A percentile compares a stretch with the other conserved stretches of the same genome.
Conservation (phyloP, 1,140 invertebrate genomes). For the Sweltsa coloradensis region DNA sequence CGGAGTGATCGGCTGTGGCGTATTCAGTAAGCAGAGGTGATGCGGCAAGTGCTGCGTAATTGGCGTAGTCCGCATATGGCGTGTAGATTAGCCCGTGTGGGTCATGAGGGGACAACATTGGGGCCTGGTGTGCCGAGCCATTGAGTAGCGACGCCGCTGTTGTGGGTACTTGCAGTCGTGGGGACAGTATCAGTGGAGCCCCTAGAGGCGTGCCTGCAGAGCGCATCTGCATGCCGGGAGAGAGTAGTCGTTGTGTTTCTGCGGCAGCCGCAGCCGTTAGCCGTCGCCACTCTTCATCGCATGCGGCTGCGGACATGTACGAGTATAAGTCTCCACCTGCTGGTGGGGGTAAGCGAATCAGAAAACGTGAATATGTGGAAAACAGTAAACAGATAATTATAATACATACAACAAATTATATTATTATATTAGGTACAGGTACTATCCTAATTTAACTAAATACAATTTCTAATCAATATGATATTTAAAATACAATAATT, state of each 20-base stretch:
- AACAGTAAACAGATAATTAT: not conserved
- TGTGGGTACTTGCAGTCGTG: constrained; percentile 69
- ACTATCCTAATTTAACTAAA: too few species aligned
- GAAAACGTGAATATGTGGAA: not conserved
- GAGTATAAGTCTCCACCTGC: constrained; percentile 6
- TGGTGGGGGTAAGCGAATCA: too few species aligned
- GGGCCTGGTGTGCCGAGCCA: constrained; percentile 51
- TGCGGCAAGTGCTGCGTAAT: constrained; percentile 71
- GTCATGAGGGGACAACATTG: constrained; percentile 42
- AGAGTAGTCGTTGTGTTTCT: constrained; percentile 61
- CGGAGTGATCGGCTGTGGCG: constrained; percentile 75
- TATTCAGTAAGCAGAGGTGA: constrained; percentile 77
- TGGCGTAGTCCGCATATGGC: constrained; percentile 76
- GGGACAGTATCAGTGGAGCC: constrained; percentile 77
- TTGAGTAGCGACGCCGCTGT: constrained; percentile 58
- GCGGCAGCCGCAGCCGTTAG: constrained; percentile 54
- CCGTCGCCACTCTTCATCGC: constrained; percentile 63
- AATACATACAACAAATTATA: not conserved
- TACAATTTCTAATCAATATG: too few species aligned
- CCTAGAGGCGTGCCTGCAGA: constrained; percentile 54
- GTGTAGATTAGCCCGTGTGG: constrained; percentile 57
- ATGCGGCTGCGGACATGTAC: constrained; percentile 42
- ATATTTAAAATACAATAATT: too few species aligned
- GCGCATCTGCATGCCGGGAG: constrained; percentile 47
- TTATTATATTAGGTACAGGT: not conserved